Conservation (phyloP, 1,140 invertebrate species). For the Bradynema listronoti region DNA sequence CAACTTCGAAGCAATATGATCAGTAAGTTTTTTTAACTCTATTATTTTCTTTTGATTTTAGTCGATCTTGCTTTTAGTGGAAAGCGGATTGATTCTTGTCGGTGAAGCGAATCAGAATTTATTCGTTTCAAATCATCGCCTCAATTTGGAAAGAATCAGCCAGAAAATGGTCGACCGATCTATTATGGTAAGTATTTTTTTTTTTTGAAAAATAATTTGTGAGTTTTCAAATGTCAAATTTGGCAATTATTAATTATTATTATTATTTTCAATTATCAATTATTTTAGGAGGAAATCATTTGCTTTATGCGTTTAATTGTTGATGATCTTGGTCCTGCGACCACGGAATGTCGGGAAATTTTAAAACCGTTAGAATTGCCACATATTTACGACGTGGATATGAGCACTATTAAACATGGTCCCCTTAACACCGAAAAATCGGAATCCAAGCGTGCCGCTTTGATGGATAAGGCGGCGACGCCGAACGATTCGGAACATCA, state of each 20-base stretch:
- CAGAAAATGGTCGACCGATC: conserved; percentile 31
- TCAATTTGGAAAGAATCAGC: conserved; percentile 35
- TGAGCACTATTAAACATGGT: conserved; percentile 21
- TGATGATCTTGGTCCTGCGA: conserved; percentile 24
- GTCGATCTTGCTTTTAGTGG: conserved; percentile 17
- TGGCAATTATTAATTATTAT: too few relatives aligned
- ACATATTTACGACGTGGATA: conserved; percentile 37
- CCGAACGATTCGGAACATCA: too few relatives aligned
- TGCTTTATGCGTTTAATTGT: too few relatives aligned
- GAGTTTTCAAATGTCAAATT: too few relatives aligned
- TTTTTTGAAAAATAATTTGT: too few relatives aligned
- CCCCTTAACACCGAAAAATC: too few relatives aligned
- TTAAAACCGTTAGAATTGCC: conserved; percentile 35
- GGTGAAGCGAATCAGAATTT: conserved; percentile 35
- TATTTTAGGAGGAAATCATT: too few relatives aligned
- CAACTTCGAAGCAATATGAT: conserved; percentile 34
- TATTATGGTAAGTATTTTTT: conserved; percentile 34
- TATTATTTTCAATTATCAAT: too few relatives aligned
- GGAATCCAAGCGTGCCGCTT: too few relatives aligned
- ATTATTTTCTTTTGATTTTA: too few relatives aligned
- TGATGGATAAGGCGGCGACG: too few relatives aligned
- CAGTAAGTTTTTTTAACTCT: conserved; percentile 24
- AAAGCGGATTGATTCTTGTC: conserved; percentile 29
- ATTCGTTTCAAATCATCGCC: conserved; percentile 28
- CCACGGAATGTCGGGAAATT: conserved; percentile 31